phyloP scores from a whole-genome alignment of 2,888 invertebrate genomes.

The Xestia xanthographa region DNA sequence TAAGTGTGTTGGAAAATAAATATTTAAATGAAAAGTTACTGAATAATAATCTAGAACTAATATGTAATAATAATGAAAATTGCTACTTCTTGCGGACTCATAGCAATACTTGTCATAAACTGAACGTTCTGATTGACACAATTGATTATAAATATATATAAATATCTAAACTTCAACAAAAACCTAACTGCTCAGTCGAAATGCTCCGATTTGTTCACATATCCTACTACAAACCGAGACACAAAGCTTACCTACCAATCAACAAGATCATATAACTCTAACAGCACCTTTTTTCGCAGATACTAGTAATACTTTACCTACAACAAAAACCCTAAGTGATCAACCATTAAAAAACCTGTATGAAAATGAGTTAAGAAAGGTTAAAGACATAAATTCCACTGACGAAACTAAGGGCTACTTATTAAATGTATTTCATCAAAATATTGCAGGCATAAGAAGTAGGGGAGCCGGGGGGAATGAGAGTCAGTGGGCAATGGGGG shows the following conservation, averaged over 20 bases:
- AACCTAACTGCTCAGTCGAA: neutral
- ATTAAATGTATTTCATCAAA: conserved; percentile 4
- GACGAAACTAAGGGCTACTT: neutral
- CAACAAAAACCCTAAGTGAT: neutral
- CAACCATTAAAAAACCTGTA: neutral
- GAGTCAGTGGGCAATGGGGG: too few relatives aligned
- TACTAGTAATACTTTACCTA: neutral
- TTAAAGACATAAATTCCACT: neutral
- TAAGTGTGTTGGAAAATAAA: too few relatives aligned
- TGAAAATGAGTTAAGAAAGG: neutral
- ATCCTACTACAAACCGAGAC: neutral
- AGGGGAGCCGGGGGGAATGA: too few relatives aligned
- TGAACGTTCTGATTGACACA: too few relatives aligned
- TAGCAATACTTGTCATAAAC: too few relatives aligned
- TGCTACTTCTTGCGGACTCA: neutral
- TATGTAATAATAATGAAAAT: conserved; percentile 1
- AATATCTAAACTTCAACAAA: too few relatives aligned
- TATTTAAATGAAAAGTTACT: neutral
- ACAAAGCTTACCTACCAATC: neutral
- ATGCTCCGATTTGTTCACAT: neutral
- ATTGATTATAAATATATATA: too few relatives aligned
- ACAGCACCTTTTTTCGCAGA: neutral
- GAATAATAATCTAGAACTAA: conserved; percentile 2
- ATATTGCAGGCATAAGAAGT: conserved; percentile 7
- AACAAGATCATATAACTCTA: neutral